Conservation (phyloP, 2,888 invertebrate genomes). For the Machimus rusticus region DNA sequence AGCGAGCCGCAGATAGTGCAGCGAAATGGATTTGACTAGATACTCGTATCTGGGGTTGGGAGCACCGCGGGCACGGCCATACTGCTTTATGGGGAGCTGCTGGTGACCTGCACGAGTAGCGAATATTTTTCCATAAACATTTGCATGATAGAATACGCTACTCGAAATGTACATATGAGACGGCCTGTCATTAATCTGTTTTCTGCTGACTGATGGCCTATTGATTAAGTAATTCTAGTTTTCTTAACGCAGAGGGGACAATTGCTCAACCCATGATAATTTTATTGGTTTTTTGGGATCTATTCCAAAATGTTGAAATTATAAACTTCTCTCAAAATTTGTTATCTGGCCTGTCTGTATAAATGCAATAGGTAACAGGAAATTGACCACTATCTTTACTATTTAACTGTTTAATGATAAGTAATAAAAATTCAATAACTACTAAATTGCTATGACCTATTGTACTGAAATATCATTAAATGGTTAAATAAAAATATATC, state of each 20-base stretch:
- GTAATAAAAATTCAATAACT: too few species aligned
- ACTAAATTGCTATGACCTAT: too few species aligned
- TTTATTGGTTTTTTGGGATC: too few species aligned
- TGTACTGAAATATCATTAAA: too few species aligned
- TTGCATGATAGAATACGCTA: neutral
- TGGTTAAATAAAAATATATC: too few species aligned
- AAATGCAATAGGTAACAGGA: too few species aligned
- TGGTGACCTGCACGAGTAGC: neutral
- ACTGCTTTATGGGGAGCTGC: neutral
- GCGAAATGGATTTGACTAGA: neutral
- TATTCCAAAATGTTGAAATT: too few species aligned
- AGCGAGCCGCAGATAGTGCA: neutral
- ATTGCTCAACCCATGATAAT: neutral
- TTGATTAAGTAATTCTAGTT: neutral
- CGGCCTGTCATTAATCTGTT: neutral
- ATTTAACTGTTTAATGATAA: too few species aligned
- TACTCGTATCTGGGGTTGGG: neutral
- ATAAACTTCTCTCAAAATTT: too few species aligned
- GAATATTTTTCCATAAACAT: slow-evolving; percentile 8
- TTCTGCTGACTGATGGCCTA: neutral
- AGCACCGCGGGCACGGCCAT: neutral
- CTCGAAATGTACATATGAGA: neutral
- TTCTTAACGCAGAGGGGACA: neutral
- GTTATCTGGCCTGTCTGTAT: too few species aligned
- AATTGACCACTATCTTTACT: too few species aligned